These are phyloP conservation scores for Mylabris phalerata DNA, from an alignment of 1,140 invertebrate genomes.

Conservation along the genomic window DNA sequence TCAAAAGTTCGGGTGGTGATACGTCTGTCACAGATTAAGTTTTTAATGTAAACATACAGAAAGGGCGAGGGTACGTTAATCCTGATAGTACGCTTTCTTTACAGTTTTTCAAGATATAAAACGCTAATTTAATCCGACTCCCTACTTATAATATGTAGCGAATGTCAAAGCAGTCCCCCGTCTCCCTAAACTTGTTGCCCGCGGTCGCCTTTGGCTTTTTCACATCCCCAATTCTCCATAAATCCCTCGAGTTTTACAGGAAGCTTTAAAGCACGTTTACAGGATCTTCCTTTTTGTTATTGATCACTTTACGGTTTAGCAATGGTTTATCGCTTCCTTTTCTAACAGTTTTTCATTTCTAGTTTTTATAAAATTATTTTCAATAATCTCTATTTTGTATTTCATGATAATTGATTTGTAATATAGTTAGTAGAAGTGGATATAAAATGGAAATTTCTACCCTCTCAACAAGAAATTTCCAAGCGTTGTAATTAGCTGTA, in stretches of 20 bases:
- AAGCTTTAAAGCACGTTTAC: constrained; percentile 30
- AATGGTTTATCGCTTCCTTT: constrained; percentile 19
- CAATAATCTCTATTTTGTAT: no score
- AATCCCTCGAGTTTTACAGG: constrained; percentile 27
- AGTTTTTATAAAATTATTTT: no score
- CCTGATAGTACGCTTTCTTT: constrained; percentile 24
- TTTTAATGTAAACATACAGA: constrained; percentile 24
- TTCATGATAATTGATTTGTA: no score
- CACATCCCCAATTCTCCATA: constrained; percentile 21
- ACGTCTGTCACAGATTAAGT: constrained; percentile 31
- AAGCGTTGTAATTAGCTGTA: constrained; percentile 12
- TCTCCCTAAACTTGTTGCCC: constrained; percentile 35
- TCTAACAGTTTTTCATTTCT: neutral
- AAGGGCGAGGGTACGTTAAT: constrained; percentile 18
- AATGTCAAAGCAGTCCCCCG: constrained; percentile 33
- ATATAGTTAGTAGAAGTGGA: no score
- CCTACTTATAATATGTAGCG: constrained; percentile 34
- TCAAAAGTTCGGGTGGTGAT: constrained; percentile 15
- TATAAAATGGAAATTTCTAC: no score
- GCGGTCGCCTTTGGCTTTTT: constrained; percentile 28
- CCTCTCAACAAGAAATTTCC: neutral
- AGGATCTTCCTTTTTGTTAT: constrained; percentile 26
- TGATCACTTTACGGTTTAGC: constrained; percentile 24
- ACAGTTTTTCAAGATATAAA: constrained; percentile 30
- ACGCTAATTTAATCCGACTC: constrained; percentile 36